Evolutionary conservation across 1,140 invertebrate genomes (phyloP), one percentile per base, ranked within the genome.

Genomic region (Paramacrobiotus metropolitanus): DNA sequence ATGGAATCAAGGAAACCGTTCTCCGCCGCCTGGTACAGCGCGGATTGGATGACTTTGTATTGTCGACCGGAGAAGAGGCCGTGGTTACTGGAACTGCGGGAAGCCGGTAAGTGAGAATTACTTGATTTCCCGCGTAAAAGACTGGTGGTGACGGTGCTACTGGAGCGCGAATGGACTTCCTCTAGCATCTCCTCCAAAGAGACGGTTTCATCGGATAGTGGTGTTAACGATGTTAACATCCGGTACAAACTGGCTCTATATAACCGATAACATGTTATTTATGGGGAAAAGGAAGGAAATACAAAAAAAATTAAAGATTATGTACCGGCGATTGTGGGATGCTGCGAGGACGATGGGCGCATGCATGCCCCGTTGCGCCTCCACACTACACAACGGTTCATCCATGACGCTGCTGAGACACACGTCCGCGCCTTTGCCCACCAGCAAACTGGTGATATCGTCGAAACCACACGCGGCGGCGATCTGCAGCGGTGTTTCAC

Each of bases 1-100:
- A 67, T 67, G 30, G 68, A 67, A 48, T 69, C 68, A 66, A 90
- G 76, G 74, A 88, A 83, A 69, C 87, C 86, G 68, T 85, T 87
- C 71, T 91, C 87, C 1, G 85, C 83, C 65, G 84, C 85, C 68
- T 88, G 86, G 70, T 90, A 91, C 85, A 91, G 87, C 2, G 87
- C 86, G 74, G 90, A 87, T 68, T 90, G 86, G 34, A 90, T 73
- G 31, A 83, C 81, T 68, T 86, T 83, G 30, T n/a, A n/a, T n/a
- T n/a, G n/a, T n/a, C n/a, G n/a, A n/a, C n/a, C n/a, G n/a, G n/a
- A n/a, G n/a, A n/a, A n/a, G n/a, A n/a, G n/a, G n/a, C n/a, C n/a
- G n/a, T n/a, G n/a, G n/a, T n/a, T n/a, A n/a, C n/a, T n/a, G n/a
- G n/a, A n/a, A n/a, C n/a, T n/a, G n/a, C n/a, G n/a, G n/a, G n/a